Evolutionary conservation across 2,113 vertebrate species (phyloP).

Genomic region (Sapajus apella): DNA sequence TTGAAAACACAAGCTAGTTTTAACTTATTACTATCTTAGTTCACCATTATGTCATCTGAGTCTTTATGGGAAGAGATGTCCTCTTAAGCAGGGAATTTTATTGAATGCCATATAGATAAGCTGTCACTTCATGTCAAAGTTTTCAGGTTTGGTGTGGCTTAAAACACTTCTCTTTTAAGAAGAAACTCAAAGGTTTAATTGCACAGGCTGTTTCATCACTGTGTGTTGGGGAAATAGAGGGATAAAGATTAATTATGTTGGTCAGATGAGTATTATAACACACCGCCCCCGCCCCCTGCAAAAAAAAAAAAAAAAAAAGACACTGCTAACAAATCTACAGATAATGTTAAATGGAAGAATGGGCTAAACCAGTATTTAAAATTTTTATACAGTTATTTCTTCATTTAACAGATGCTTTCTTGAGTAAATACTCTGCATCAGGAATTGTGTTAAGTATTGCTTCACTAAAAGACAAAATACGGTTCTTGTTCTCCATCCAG

Average conservation of each 20-base stretch:
- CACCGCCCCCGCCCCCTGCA: too few species aligned
- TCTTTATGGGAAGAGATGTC: conserved; percentile 28
- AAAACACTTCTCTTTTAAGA: neutral
- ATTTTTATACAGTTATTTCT: neutral
- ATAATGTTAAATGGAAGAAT: conserved; percentile 14
- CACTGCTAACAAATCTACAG: neutral
- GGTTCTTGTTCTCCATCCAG: neutral
- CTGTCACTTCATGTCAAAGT: neutral
- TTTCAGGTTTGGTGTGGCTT: conserved; percentile 35
- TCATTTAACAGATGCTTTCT: conserved; percentile 16
- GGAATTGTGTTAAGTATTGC: neutral
- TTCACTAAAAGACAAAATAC: conserved; percentile 19
- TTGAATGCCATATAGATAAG: conserved; percentile 50
- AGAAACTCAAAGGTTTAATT: conserved; percentile 39
- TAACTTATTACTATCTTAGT: conserved; percentile 29
- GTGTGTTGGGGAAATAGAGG: neutral
- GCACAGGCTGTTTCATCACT: neutral
- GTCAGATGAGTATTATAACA: neutral
- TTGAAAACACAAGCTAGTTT: conserved; percentile 32
- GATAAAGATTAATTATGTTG: conserved; percentile 45
- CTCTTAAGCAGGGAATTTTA: conserved; percentile 52
- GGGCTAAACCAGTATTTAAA: neutral
- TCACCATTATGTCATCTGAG: neutral
- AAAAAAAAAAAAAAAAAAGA: neutral
- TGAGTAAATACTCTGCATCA: conserved; percentile 7